A percentile compares a stretch with the other conserved stretches of the same genome.
These are phyloP conservation scores for Grus americana DNA, from an alignment of 2,113 vertebrate species.

Conservation along the genomic window DNA sequence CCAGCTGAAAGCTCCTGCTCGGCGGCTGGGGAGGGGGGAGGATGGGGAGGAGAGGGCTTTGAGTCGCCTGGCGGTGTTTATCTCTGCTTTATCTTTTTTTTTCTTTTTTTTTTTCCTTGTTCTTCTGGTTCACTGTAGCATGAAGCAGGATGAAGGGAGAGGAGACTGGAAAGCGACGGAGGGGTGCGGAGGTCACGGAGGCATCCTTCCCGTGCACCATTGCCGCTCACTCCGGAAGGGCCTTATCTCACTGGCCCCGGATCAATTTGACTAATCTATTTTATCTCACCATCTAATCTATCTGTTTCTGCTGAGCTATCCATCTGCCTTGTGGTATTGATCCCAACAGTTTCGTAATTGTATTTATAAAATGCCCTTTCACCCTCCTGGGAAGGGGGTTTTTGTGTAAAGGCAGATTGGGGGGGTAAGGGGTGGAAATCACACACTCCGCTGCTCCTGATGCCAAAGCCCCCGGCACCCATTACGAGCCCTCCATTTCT, in stretches of 20 bases:
- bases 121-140: slow-evolving; percentile 14
- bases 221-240: not conserved
- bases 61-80: not conserved
- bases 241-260: not conserved
- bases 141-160: not conserved
- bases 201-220: not conserved
- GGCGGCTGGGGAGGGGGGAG: not conserved
- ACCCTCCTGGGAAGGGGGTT: not conserved
- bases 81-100: not conserved
- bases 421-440: not conserved
- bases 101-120: not conserved
- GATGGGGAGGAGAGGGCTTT: not conserved
- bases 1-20: not conserved
- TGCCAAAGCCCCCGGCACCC: not conserved
- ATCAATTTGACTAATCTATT: slow-evolving; percentile 51
- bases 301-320: slow-evolving; percentile 27
- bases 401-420: not conserved
- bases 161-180: not conserved
- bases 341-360: slow-evolving; percentile 30
- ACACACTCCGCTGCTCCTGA: not conserved
- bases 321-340: not conserved
- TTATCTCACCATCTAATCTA: slow-evolving; percentile 49
- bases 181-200: not conserved
- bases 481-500: not conserved
- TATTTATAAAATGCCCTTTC: slow-evolving; percentile 61